These are phyloP conservation scores for Sesia bembeciformis DNA, from an alignment of 2,888 invertebrate species.

Conservation along the genomic window DNA sequence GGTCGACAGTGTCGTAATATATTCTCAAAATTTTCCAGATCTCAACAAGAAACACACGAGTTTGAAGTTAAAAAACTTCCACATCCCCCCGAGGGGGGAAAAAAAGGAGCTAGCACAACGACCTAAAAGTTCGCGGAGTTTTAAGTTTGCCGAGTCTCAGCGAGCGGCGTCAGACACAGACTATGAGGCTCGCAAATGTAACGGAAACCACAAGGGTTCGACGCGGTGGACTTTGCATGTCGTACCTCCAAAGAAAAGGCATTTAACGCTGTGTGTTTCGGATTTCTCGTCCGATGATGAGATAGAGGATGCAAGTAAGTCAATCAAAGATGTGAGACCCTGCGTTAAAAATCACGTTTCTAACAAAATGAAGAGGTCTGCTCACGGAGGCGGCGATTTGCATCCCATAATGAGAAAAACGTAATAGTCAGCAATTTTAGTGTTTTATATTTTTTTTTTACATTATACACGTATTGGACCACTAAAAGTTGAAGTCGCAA, in stretches of 20 bases:
- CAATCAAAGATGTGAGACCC: slow-evolving; percentile 49
- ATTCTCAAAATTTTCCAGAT: slow-evolving; percentile 66
- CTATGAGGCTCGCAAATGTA: slow-evolving; percentile 44
- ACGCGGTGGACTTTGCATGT: slow-evolving; percentile 54
- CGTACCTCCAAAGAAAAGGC: slow-evolving; percentile 55
- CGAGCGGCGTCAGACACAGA: slow-evolving; percentile 61
- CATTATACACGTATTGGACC: slow-evolving; percentile 26
- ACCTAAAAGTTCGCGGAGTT: slow-evolving; percentile 30
- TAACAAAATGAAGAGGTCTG: slow-evolving; percentile 50
- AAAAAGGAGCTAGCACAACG: slow-evolving; percentile 59
- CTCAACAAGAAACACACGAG: slow-evolving; percentile 49
- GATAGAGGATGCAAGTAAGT: slow-evolving; percentile 29
- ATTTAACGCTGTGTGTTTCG: slow-evolving; percentile 49
- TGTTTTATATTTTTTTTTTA: background rate
- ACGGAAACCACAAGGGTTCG: slow-evolving; percentile 42
- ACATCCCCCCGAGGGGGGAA: slow-evolving; percentile 71
- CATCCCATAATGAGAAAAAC: slow-evolving; percentile 57
- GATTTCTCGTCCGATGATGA: slow-evolving; percentile 63
- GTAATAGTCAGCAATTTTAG: slow-evolving; percentile 16
- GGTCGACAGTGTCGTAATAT: slow-evolving; percentile 58
- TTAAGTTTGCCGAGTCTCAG: slow-evolving; percentile 41
- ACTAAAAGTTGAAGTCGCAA: slow-evolving; percentile 22
- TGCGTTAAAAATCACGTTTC: slow-evolving; percentile 38
- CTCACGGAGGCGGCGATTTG: slow-evolving; percentile 63
- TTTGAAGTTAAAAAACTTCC: slow-evolving; percentile 71